Evolutionary conservation across 92 coral and sea anemone species (phyloP).

Genomic region (Hydrozoanthus gracilis): DNA sequence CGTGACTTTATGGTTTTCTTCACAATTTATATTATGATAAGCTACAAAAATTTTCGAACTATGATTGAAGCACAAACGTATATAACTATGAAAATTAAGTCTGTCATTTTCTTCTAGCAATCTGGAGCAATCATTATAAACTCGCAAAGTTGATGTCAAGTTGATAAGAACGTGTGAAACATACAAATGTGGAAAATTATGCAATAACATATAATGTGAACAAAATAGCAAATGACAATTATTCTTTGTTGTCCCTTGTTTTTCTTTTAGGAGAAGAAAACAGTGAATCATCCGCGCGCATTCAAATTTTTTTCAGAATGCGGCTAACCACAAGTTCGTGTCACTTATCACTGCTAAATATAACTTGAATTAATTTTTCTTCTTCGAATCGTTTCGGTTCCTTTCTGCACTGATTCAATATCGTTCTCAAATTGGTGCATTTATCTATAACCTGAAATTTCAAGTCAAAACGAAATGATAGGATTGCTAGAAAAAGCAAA

Average conservation of each 20-base stretch:
- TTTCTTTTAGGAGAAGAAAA: background rate
- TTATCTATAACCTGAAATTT: background rate
- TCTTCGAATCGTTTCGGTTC: background rate
- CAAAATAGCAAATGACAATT: no score
- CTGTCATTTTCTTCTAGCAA: no score
- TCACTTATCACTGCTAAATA: background rate
- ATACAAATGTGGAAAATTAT: no score
- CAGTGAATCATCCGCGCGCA: background rate
- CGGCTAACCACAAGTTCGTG: background rate
- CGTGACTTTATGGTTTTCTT: no score
- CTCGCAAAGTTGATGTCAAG: no score
- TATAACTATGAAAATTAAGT: no score
- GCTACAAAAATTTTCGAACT: no score
- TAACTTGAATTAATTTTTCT: background rate
- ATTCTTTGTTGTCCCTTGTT: background rate
- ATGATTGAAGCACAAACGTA: no score
- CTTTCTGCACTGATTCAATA: background rate
- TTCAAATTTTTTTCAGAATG: background rate
- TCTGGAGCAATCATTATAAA: no score
- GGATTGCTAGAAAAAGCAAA: background rate
- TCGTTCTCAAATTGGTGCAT: background rate
- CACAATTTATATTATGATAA: no score
- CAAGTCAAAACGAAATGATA: background rate
- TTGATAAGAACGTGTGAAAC: no score
- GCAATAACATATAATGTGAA: no score